Evolutionary conservation across 1,140 invertebrate genomes (phyloP).

Genomic region (Rhynchophorus ferrugineus): DNA sequence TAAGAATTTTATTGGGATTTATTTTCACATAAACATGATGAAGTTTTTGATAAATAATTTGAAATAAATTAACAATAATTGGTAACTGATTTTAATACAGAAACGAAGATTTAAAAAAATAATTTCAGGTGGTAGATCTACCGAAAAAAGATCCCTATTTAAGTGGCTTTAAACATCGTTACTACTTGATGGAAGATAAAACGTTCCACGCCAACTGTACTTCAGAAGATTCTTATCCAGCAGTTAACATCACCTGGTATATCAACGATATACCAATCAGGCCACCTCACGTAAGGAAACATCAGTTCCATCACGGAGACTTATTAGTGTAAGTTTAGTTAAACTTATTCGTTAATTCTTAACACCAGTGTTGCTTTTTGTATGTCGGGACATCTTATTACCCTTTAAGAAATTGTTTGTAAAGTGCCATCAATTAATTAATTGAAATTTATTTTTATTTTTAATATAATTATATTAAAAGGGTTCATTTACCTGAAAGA

Average conservation of each 20-base stretch:
- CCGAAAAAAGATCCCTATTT: constrained; percentile 10
- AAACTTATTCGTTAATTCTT: background rate
- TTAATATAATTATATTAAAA: too few relatives aligned
- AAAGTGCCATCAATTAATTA: too few relatives aligned
- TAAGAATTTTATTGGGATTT: too few relatives aligned
- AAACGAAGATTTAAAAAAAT: too few relatives aligned
- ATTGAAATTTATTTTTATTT: too few relatives aligned
- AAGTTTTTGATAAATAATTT: too few relatives aligned
- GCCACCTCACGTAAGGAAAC: constrained; percentile 2
- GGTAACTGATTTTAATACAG: too few relatives aligned
- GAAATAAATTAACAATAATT: too few relatives aligned
- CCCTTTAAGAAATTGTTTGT: too few relatives aligned
- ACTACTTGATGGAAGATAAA: constrained; percentile 1
- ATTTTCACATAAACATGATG: too few relatives aligned
- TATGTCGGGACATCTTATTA: background rate
- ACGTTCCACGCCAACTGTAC: constrained; percentile 12
- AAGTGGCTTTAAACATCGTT: constrained; percentile 7
- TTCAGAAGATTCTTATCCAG: constrained; percentile 12
- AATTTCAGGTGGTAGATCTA: constrained; percentile 15
- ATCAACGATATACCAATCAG: constrained; percentile 12
- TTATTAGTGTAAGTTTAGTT: constrained; percentile 1
- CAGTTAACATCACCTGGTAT: constrained; percentile 17
- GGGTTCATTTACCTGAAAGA: too few relatives aligned
- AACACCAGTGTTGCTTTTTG: background rate
- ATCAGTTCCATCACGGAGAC: background rate